Percentiles rank a stretch among this genome's conserved stretches.
phyloP scores from a whole-genome alignment of 1,140 invertebrate genomes.

The Hirudo medicinalis region DNA sequence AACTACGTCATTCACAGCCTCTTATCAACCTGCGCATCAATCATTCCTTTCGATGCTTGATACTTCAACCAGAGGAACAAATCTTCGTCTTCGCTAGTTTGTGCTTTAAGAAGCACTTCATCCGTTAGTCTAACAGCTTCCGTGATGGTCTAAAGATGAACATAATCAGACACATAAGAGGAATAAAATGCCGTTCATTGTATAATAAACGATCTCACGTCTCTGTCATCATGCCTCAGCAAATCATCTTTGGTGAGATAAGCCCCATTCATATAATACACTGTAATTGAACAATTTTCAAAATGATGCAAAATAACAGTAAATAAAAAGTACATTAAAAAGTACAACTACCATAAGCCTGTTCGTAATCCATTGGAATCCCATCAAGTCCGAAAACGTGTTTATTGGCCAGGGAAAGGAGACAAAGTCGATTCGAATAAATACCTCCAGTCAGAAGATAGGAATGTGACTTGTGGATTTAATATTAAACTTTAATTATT shows the following conservation, averaged over 20 bases:
- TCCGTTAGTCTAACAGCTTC: constrained; percentile 36
- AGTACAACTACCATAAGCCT: constrained; percentile 29
- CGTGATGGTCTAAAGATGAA: constrained; percentile 30
- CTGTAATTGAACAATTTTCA: constrained; percentile 23
- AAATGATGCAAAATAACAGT: not conserved
- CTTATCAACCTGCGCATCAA: constrained; percentile 32
- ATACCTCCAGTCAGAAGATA: constrained; percentile 21
- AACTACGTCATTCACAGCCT: not conserved
- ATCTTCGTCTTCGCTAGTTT: constrained; percentile 38
- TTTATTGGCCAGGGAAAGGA: constrained; percentile 30
- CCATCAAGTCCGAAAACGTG: constrained; percentile 31
- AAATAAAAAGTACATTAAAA: not conserved
- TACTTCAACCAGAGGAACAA: constrained; percentile 38
- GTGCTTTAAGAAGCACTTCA: constrained; percentile 29
- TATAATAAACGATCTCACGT: constrained; percentile 27
- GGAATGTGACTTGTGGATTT: constrained; percentile 12
- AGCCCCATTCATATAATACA: constrained; percentile 36
- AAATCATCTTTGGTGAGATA: constrained; percentile 32
- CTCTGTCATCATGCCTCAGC: constrained; percentile 30
- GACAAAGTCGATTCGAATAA: constrained; percentile 26
- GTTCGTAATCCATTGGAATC: constrained; percentile 27
- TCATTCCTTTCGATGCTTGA: constrained; percentile 35
- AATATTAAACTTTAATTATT: not conserved
- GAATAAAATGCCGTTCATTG: not conserved
- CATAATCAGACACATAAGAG: not conserved